A percentile compares a stretch with the other conserved stretches of the same genome.
These are phyloP conservation scores for Lasioglossum marginatum DNA, from an alignment of 2,888 invertebrate species.

Conservation along the genomic window DNA sequence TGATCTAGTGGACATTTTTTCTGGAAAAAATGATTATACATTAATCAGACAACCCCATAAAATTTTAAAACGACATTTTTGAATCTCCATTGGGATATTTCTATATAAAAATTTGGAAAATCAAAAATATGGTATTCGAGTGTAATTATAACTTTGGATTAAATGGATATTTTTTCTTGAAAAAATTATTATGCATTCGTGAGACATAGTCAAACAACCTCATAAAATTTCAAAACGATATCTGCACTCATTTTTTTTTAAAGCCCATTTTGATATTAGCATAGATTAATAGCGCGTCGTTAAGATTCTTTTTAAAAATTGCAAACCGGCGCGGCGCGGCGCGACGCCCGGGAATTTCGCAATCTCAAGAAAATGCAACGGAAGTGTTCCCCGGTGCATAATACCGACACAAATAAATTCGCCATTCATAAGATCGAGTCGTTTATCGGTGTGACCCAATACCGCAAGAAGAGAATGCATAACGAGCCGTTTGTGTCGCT, in stretches of 20 bases:
- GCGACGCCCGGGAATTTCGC: neutral
- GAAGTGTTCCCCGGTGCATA: neutral
- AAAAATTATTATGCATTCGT: neutral
- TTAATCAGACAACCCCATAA: neutral
- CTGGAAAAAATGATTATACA: neutral
- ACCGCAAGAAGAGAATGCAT: constrained; percentile 27
- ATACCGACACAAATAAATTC: constrained; percentile 34
- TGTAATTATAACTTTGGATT: neutral
- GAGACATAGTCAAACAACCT: accelerated
- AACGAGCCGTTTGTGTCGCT: constrained; percentile 45
- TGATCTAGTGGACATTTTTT: neutral
- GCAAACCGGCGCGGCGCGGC: neutral
- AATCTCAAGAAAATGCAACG: neutral
- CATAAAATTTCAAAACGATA: neutral
- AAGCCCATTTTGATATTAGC: neutral
- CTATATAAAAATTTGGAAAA: neutral
- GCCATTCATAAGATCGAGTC: constrained; percentile 21
- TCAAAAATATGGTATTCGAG: neutral
- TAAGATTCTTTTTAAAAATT: neutral
- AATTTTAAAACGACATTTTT: neutral
- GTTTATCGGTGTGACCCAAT: constrained; percentile 51
- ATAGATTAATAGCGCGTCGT: neutral
- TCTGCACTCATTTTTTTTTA: neutral
- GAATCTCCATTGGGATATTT: neutral
- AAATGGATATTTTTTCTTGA: neutral